Base-by-base conservation (phyloP, 2,797 vertebrate species). In the Centropyge bicolor region DNA sequence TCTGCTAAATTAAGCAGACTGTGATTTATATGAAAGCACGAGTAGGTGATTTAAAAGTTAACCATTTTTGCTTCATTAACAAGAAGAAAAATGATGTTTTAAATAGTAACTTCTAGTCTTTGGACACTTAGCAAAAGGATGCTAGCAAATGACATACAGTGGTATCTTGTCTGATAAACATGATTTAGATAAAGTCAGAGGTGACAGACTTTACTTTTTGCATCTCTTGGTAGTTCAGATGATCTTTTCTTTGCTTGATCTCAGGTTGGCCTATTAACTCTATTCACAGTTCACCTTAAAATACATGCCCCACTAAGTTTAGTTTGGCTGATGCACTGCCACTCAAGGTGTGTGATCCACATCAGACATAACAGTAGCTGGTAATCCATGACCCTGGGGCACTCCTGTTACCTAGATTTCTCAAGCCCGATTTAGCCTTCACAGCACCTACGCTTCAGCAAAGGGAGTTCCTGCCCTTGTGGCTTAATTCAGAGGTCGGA, bases 341-440 rank as follows among this genome's bases (percentile, higher is more conserved):
- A 75, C 20, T 16, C 41, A 43, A 76, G 9, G 45, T 76, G 57
- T 74, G 51, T 84, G 67, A 81, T 75, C 63, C 67, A 40, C 74
- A 55, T 61, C 46, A 24, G 66, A 56, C 70, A 79, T 81, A 77
- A 80, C 67, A 62, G 38, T 45, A 70, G 72, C 49, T 31, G 4
- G 24, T 83, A 64, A 88, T 86, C 70, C 35, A 1, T 85, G 76
- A 81, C 56, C 24, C 27, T 11, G 0, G 65, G 35, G 12, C 27
- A 27, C 14, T 76, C n/a, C 68, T 66, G 82, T 80, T 78, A 82
- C 79, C 57, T 80, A 38, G 51, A 80, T 88, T 76, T 59, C 67
- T 38, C 62, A 51, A 68, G 68, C 71, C 72, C 40, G 65, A 72
- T 81, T 86, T 64, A 81, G 69, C 67, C 43, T 27, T 27, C 11